phyloP scores from a whole-genome alignment of 2,888 invertebrate species.

The Hirtodrosophila alboralis region DNA sequence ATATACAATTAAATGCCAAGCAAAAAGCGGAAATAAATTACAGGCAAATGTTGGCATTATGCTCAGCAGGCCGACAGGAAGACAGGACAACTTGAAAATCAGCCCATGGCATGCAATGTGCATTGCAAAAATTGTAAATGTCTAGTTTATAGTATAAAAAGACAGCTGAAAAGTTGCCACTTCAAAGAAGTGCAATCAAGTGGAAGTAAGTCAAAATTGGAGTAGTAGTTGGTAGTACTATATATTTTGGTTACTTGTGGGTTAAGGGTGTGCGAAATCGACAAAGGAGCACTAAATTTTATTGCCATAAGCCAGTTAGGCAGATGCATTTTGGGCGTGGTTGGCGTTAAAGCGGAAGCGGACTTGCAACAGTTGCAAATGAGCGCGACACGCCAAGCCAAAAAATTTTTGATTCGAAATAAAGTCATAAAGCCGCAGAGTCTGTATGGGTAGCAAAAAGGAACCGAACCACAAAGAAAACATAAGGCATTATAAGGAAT shows the following conservation, averaged over 20 bases:
- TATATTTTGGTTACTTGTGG: conserved; percentile 24
- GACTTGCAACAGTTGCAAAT: conserved; percentile 63
- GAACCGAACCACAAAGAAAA: conserved; percentile 20
- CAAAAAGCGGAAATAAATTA: conserved; percentile 66
- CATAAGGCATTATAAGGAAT: conserved; percentile 54
- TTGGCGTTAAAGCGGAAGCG: conserved; percentile 5
- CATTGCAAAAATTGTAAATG: conserved; percentile 69
- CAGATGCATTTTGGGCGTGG: no score
- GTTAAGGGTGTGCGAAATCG: conserved; percentile 69
- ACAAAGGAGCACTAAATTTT: conserved; percentile 72
- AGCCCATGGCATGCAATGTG: conserved; percentile 69
- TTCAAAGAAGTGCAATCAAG: conserved; percentile 76
- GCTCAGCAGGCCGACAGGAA: conserved; percentile 41
- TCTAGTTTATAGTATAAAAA: conserved; percentile 28
- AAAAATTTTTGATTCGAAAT: conserved; percentile 49
- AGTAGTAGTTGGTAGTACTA: conserved; percentile 25
- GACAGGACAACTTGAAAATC: conserved; percentile 36
- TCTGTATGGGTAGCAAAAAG: conserved; percentile 54
- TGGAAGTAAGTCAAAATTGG: conserved; percentile 64
- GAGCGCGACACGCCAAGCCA: conserved; percentile 68
- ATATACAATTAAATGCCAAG: conserved; percentile 47
- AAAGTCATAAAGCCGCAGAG: conserved; percentile 69
- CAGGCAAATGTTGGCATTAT: conserved; percentile 58
- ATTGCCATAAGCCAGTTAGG: conserved; percentile 44
- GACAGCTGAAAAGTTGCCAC: conserved; percentile 53